Base-by-base conservation (phyloP, 1,140 invertebrate species). In the Popillia japonica region DNA sequence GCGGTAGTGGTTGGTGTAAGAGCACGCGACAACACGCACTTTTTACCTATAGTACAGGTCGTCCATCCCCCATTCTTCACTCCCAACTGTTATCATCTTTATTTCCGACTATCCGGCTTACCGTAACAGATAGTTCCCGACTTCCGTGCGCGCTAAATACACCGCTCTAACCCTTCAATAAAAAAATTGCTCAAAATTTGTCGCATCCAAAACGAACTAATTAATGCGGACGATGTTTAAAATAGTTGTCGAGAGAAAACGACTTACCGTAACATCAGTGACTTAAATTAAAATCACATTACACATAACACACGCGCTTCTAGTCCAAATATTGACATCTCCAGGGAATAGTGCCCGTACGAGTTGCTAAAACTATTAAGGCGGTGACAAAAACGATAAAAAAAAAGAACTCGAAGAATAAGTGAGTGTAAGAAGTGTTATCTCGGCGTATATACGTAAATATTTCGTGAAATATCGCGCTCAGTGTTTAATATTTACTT, bases 61-160 rank as follows among this genome's bases (percentile, higher is more conserved):
- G 82, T 82, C 82, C 81, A 80, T 82, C 79, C 78, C 81, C 80
- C 77, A 75, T 79, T 73, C 48, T 27, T 40, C 68, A 42, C 42
- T 55, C 48, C 10, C 48, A n/a, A 14, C 17, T 17, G 11, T n/a
- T 17, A 55, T 55, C 48, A 55, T 55, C 17, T 17, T 55, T 17
- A 55, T 55, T 55, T 55, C 48, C 48, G 48, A 55, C 48, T 55
- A 14, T 55, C 6, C 17, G 17, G 27, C 11, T 14, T 55, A 55
- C 48, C 48, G 14, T 55, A 17, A 55, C 68, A 76, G 76, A 64
- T 40, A n/a, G 11, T 27, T 22, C 8, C 22, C 9, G 72, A 82
- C 80, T 82, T 81, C 81, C 80, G 79, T 76, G 34, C 48, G 79
- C 14, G 48, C 17, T 17, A 55, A 61, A 80, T 79, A 81, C 81